A percentile compares a stretch with the other conserved stretches of the same genome.
phyloP scores from a whole-genome alignment of 2,888 invertebrate genomes.

The Polyploca ridens region DNA sequence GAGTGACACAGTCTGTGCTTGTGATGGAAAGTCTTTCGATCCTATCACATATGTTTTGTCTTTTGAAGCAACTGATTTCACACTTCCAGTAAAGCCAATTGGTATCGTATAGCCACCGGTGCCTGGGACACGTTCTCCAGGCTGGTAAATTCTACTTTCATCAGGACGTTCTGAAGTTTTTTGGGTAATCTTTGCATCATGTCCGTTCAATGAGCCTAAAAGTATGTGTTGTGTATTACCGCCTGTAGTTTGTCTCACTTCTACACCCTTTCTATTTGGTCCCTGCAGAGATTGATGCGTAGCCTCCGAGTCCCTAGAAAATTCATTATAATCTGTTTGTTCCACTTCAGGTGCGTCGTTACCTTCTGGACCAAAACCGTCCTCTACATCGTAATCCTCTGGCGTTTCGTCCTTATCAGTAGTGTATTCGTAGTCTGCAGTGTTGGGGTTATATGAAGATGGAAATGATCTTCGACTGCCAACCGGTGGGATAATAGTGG shows the following conservation, averaged over 20 bases:
- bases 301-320: slow-evolving; percentile 65
- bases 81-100: slow-evolving; percentile 87
- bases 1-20: slow-evolving; percentile 86
- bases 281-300: slow-evolving; percentile 66
- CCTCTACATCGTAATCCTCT: slow-evolving; percentile 76
- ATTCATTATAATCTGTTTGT: slow-evolving; percentile 85
- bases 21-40: slow-evolving; percentile 84
- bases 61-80: slow-evolving; percentile 87
- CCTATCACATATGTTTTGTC: slow-evolving; percentile 84
- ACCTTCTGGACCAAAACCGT: slow-evolving; percentile 64
- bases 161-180: slow-evolving; percentile 80
- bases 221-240: slow-evolving; percentile 87
- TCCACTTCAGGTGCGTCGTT: slow-evolving; percentile 76
- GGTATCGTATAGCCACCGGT: slow-evolving; percentile 88
- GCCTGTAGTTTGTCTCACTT: slow-evolving; percentile 77
- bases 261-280: slow-evolving; percentile 61
- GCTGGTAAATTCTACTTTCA: slow-evolving; percentile 85
- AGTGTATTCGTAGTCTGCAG: slow-evolving; percentile 67
- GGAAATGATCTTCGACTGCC: slow-evolving; percentile 70
- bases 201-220: slow-evolving; percentile 83
- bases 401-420: slow-evolving; percentile 68
- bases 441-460: slow-evolving; percentile 50
- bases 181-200: slow-evolving; percentile 86
- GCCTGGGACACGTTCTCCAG: slow-evolving; percentile 88
- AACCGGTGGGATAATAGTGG: slow-evolving; percentile 49